Evolutionary conservation across 2,113 vertebrate genomes (phyloP).

Genomic region (Tychaedon coryphoeus): DNA sequence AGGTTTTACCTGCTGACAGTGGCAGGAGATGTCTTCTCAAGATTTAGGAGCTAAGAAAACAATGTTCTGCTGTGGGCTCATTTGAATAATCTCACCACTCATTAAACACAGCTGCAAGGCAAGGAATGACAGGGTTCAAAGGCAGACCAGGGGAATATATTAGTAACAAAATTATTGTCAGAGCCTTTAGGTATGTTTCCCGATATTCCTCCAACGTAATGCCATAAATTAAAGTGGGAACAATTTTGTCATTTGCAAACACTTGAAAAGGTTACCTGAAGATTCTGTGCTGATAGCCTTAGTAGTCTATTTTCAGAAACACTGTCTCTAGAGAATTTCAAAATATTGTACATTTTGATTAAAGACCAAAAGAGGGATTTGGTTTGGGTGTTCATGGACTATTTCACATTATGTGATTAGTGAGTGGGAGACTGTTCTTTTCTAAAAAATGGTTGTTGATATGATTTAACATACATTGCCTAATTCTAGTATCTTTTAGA

Average conservation of each 20-base stretch:
- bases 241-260: slow-evolving; percentile 56
- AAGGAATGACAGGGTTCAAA: slow-evolving; percentile 74
- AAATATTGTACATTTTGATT: neutral
- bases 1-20: slow-evolving; percentile 37
- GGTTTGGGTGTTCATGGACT: neutral
- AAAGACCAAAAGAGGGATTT: neutral
- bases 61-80: slow-evolving; percentile 62
- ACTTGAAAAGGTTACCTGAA: slow-evolving; percentile 45
- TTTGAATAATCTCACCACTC: slow-evolving; percentile 81
- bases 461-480: neutral
- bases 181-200: slow-evolving; percentile 67
- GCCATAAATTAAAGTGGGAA: slow-evolving; percentile 69
- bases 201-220: slow-evolving; percentile 49
- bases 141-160: slow-evolving; percentile 75
- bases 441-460: neutral
- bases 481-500: neutral
- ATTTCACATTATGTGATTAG: neutral
- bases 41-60: slow-evolving; percentile 53
- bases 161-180: slow-evolving; percentile 74
- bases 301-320: slow-evolving; percentile 44
- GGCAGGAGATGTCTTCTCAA: slow-evolving; percentile 47
- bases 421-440: neutral
- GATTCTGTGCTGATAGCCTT: slow-evolving; percentile 30
- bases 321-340: neutral
- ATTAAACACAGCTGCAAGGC: slow-evolving; percentile 81